Evolutionary conservation across 2,888 invertebrate genomes (phyloP).

Genomic region (Drosophila diplacantha): DNA sequence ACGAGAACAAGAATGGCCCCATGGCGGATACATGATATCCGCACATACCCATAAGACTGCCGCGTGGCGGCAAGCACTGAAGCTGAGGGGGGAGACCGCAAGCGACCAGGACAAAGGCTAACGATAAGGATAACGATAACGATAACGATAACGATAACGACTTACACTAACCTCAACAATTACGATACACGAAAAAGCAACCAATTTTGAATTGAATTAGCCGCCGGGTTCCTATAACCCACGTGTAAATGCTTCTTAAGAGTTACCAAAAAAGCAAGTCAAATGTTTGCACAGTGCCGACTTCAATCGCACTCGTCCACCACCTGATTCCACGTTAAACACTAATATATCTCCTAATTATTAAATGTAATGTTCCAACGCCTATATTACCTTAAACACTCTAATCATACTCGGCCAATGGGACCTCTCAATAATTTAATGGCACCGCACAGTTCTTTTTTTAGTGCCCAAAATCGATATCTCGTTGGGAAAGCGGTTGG

Average conservation of each 20-base stretch:
- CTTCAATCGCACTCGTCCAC: slow-evolving; percentile 6
- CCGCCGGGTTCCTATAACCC: slow-evolving; percentile 23
- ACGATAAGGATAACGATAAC: slow-evolving; percentile 14
- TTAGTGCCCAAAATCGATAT: slow-evolving; percentile 12
- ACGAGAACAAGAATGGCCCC: slow-evolving; percentile 43
- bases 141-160: slow-evolving; percentile 13
- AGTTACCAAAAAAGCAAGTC: slow-evolving; percentile 31
- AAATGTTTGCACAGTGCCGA: slow-evolving; percentile 5
- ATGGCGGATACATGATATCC: slow-evolving; percentile 66
- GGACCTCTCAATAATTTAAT: slow-evolving; percentile 3
- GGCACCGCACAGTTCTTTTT: not conserved
- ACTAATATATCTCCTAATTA: slow-evolving; percentile 11
- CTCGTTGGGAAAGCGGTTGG: not conserved
- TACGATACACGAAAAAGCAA: slow-evolving; percentile 30
- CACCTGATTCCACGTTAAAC: slow-evolving; percentile 4
- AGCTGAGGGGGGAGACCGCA: slow-evolving; percentile 9
- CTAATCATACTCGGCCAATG: not conserved
- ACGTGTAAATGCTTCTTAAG: slow-evolving; percentile 22
- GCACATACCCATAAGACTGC: slow-evolving; percentile 61
- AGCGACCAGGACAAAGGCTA: slow-evolving; percentile 27
- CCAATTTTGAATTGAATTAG: slow-evolving; percentile 49
- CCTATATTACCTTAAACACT: slow-evolving; percentile 13
- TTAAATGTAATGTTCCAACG: slow-evolving; percentile 5
- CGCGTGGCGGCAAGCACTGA: slow-evolving; percentile 65
- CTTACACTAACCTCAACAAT: slow-evolving; percentile 14